phyloP scores from a whole-genome alignment of 2,888 invertebrate genomes.

The Ormia ochracea region DNA sequence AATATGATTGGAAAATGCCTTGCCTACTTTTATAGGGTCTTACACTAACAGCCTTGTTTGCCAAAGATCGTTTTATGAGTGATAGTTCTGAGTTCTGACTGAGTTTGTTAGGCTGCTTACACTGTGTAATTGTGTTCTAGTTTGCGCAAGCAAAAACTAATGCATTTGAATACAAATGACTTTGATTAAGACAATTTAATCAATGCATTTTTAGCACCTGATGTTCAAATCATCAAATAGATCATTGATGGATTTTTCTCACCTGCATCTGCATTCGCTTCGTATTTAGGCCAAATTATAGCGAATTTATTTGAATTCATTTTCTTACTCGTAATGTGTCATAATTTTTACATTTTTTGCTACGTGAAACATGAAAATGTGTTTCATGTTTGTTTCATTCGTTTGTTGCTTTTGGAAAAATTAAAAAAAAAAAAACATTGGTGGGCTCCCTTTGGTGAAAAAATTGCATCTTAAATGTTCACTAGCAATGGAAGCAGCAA shows the following conservation, averaged over 20 bases:
- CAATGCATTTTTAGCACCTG: too few species aligned
- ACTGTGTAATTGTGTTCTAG: too few species aligned
- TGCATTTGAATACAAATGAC: too few species aligned
- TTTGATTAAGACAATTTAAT: too few species aligned
- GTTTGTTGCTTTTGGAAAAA: not conserved
- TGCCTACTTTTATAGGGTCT: too few species aligned
- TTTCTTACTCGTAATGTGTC: not conserved
- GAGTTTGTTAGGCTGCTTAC: too few species aligned
- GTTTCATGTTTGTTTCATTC: not conserved
- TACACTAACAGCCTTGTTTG: too few species aligned
- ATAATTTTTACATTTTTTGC: slow-evolving; percentile 4
- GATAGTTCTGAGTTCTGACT: too few species aligned
- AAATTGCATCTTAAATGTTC: slow-evolving; percentile 28
- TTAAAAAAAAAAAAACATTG: slow-evolving; percentile 1
- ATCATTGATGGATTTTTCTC: slow-evolving; percentile 12
- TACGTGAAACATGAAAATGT: slow-evolving; percentile 8
- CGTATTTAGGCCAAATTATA: not conserved
- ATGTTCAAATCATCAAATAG: too few species aligned
- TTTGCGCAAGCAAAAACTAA: too few species aligned
- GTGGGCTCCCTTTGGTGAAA: slow-evolving; percentile 19
- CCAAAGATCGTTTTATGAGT: too few species aligned
- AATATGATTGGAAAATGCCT: too few species aligned
- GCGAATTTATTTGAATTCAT: not conserved
- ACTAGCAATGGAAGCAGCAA: slow-evolving; percentile 8
- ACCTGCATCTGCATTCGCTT: not conserved